Conservation (phyloP, 2,888 invertebrate genomes). For the Caprella mutica region DNA sequence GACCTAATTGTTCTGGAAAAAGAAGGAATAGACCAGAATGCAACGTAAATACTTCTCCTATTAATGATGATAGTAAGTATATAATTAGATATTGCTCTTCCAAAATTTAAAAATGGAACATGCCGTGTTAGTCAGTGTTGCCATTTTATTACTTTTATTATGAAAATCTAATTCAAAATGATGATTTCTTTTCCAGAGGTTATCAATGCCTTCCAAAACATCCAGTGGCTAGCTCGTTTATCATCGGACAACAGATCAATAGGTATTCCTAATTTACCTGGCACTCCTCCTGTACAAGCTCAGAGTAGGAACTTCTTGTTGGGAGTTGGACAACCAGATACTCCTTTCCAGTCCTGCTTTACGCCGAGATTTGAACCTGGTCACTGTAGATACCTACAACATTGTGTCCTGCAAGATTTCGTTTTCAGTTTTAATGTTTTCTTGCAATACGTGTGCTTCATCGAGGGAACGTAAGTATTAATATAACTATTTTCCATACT, state of each 20-base stretch:
- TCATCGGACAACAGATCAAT: constrained; percentile 3
- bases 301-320: constrained; percentile 17
- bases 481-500: background rate
- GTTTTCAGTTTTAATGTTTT: constrained; percentile 15
- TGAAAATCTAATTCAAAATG: background rate
- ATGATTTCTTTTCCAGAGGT: constrained; percentile 1
- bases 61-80: constrained; percentile 6
- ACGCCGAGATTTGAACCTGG: constrained; percentile 18
- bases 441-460: constrained; percentile 24
- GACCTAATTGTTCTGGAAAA: constrained; percentile 3
- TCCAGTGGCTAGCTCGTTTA: constrained; percentile 9
- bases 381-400: constrained; percentile 20
- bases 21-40: constrained; percentile 10
- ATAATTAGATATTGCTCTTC: too few species aligned
- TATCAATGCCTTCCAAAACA: constrained; percentile 6
- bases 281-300: constrained; percentile 4
- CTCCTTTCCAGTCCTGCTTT: constrained; percentile 16
- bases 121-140: too few species aligned
- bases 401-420: constrained; percentile 27
- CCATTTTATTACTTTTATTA: background rate
- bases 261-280: constrained; percentile 12
- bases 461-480: constrained; percentile 21
- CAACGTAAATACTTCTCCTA: background rate
- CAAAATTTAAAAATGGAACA: too few species aligned
- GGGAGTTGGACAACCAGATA: constrained; percentile 18